Evolutionary conservation across 2,888 invertebrate genomes (phyloP).

Genomic region (Panorpa germanica): DNA sequence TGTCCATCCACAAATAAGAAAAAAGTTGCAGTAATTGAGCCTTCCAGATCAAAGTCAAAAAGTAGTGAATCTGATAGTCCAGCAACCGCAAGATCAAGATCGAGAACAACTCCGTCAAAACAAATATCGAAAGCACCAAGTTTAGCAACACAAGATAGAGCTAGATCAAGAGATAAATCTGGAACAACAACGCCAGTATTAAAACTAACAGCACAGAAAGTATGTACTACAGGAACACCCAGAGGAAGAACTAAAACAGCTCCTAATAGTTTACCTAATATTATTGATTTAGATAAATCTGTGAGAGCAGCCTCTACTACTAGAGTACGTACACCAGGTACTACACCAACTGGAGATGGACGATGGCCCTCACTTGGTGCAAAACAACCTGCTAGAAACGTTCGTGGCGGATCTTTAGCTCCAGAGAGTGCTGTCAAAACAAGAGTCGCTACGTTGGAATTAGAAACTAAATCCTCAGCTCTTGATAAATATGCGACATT

Average conservation of each 20-base stretch:
- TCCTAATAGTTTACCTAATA: conserved; percentile 17
- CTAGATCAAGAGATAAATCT: conserved; percentile 38
- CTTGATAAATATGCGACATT: conserved; percentile 62
- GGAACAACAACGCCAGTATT: conserved; percentile 27
- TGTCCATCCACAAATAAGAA: conserved; percentile 27
- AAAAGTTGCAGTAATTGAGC: conserved; percentile 35
- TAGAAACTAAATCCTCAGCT: conserved; percentile 26
- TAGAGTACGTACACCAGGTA: conserved; percentile 37
- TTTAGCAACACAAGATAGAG: conserved; percentile 33
- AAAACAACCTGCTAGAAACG: conserved; percentile 11
- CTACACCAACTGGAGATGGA: conserved; percentile 39
- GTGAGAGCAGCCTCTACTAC: conserved; percentile 30
- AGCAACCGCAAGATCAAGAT: conserved; percentile 26
- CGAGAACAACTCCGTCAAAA: conserved; percentile 28
- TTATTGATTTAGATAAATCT: conserved; percentile 17
- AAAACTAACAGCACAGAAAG: conserved; percentile 21
- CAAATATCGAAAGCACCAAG: conserved; percentile 30
- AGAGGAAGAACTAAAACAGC: conserved; percentile 24
- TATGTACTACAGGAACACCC: conserved; percentile 15
- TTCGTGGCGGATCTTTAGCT: conserved; percentile 19
- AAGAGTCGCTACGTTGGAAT: conserved; percentile 17
- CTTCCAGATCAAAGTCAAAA: conserved; percentile 15
- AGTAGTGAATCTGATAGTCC: conserved; percentile 13
- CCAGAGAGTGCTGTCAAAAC: conserved; percentile 19
- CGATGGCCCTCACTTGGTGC: conserved; percentile 37